A percentile compares a stretch with the other conserved stretches of the same genome.
phyloP scores from a whole-genome alignment of 2,888 invertebrate genomes.

The Congeria kusceri region DNA sequence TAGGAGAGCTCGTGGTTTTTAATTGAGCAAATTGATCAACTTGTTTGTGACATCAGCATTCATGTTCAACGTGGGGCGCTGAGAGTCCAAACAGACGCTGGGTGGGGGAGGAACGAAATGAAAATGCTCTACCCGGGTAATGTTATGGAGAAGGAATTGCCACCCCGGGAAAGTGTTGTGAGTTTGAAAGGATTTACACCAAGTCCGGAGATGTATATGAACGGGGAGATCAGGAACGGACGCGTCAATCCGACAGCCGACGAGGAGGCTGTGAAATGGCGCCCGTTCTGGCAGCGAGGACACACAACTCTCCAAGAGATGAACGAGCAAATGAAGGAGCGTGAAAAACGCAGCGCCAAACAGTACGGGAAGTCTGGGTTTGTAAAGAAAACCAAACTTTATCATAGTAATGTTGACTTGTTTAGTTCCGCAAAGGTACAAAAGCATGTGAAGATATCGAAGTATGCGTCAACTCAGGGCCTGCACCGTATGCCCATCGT shows the following conservation, averaged over 20 bases:
- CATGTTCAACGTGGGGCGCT: too few relatives aligned
- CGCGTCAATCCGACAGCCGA: slow-evolving; percentile 5
- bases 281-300: slow-evolving; percentile 60
- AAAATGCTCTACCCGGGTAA: too few relatives aligned
- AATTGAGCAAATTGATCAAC: not conserved
- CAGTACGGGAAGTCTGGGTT: slow-evolving; percentile 7
- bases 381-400: slow-evolving; percentile 36
- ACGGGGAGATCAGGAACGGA: not conserved
- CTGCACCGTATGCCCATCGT: slow-evolving; percentile 45
- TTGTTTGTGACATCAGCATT: not conserved
- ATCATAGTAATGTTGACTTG: slow-evolving; percentile 59
- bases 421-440: slow-evolving; percentile 26
- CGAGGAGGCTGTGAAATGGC: slow-evolving; percentile 47
- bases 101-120: too few relatives aligned
- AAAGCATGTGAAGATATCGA: slow-evolving; percentile 51
- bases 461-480: slow-evolving; percentile 66
- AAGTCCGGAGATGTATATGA: not conserved
- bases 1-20: not conserved
- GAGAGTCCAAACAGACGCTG: too few relatives aligned
- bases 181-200: too few relatives aligned
- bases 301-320: slow-evolving; percentile 43
- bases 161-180: too few relatives aligned
- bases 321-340: slow-evolving; percentile 9
- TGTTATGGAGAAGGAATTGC: too few relatives aligned
- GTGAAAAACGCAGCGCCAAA: slow-evolving; percentile 18